Evolutionary conservation across 2,888 invertebrate species (phyloP).

Genomic region (Fissipunctia ypsillon): DNA sequence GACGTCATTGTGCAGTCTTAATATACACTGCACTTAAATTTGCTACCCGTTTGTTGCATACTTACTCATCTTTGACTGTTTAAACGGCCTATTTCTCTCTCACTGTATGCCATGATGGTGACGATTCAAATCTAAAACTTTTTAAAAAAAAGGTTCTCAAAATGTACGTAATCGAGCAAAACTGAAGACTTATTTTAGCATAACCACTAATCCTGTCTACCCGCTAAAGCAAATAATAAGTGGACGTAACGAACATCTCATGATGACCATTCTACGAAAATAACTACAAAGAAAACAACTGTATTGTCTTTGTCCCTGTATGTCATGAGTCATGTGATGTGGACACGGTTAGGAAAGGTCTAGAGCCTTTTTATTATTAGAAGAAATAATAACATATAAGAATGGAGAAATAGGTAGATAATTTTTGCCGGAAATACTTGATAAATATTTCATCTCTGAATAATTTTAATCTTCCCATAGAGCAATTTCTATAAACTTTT

Average conservation of each 20-base stretch:
- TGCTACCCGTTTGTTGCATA: background rate
- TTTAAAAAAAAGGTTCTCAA: constrained; percentile 1
- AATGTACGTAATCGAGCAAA: constrained; percentile 48
- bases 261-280: constrained; percentile 62
- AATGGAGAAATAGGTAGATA: background rate
- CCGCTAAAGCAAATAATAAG: constrained; percentile 65
- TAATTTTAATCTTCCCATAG: background rate
- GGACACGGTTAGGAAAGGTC: constrained; percentile 74
- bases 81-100: background rate
- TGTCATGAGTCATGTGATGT: constrained; percentile 75
- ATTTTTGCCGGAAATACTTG: background rate
- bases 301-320: constrained; percentile 90
- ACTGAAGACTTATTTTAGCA: constrained; percentile 56
- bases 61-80: background rate
- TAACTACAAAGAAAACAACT: constrained; percentile 72
- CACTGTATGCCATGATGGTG: background rate
- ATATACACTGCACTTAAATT: background rate
- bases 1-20: background rate
- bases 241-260: constrained; percentile 64
- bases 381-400: constrained; percentile 7
- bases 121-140: background rate
- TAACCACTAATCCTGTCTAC: constrained; percentile 60
- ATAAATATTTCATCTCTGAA: background rate
- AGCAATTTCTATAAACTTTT: background rate
- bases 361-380: constrained; percentile 14